Percentiles rank a stretch among this genome's conserved stretches.
Conservation (phyloP, 2,888 invertebrate species). For the Blastobasis lacticolella region DNA sequence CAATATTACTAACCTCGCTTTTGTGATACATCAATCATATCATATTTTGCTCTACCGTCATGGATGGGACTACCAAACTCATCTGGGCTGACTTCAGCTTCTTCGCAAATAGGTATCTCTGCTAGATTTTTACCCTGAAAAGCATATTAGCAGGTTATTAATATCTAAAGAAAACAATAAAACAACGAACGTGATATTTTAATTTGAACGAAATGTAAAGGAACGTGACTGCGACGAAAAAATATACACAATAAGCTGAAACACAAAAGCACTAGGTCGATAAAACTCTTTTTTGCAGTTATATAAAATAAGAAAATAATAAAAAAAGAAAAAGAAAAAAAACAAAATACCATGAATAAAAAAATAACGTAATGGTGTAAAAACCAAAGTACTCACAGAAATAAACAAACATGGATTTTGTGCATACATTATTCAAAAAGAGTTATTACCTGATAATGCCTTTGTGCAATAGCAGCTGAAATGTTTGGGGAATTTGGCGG, state of each 20-base stretch:
- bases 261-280: not conserved
- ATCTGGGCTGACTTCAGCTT: constrained; percentile 76
- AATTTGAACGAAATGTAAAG: no score
- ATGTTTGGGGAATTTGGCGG: constrained; percentile 86
- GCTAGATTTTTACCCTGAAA: constrained; percentile 73
- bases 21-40: constrained; percentile 73
- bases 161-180: not conserved
- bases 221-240: not conserved
- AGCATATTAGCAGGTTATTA: not conserved
- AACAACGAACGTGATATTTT: no score
- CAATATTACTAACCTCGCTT: constrained; percentile 63
- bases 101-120: constrained; percentile 78
- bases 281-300: no score
- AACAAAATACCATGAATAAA: constrained; percentile 12
- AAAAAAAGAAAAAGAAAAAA: not conserved
- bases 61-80: constrained; percentile 71
- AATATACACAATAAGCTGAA: constrained; percentile 13
- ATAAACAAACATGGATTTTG: constrained; percentile 46
- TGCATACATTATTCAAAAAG: constrained; percentile 26
- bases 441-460: constrained; percentile 72
- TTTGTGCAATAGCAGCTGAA: constrained; percentile 75
- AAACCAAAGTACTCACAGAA: constrained; percentile 67
- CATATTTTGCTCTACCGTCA: constrained; percentile 55
- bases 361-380: constrained; percentile 20
- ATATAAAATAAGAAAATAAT: not conserved